These are phyloP conservation scores for Carpatolechia fugitivella DNA, from an alignment of 2,888 invertebrate genomes.

Conservation along the genomic window DNA sequence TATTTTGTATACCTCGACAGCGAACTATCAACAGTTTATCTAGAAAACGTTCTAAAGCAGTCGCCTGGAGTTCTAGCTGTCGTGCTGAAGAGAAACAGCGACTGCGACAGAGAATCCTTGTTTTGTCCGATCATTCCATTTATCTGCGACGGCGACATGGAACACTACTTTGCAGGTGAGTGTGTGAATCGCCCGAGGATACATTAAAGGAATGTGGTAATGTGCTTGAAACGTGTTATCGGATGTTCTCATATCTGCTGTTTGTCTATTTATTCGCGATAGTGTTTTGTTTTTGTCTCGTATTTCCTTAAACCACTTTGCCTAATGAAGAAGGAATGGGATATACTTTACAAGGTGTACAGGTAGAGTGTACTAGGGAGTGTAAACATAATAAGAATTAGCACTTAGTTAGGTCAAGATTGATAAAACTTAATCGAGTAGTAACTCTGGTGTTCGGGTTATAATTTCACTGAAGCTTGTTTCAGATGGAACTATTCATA, in stretches of 20 bases:
- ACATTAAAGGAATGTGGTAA: constrained; percentile 29
- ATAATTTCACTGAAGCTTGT: too few relatives aligned
- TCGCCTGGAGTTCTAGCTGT: constrained; percentile 13
- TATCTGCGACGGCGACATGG: constrained; percentile 47
- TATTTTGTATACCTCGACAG: neutral
- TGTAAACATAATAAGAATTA: too few relatives aligned
- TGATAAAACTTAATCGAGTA: too few relatives aligned
- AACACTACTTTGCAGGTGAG: constrained; percentile 54
- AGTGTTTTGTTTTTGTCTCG: too few relatives aligned
- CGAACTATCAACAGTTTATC: neutral
- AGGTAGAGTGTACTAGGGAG: too few relatives aligned
- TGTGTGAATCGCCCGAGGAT: constrained; percentile 43
- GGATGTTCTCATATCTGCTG: neutral
- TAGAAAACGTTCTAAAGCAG: constrained; percentile 9
- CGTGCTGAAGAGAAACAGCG: neutral
- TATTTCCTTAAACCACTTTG: too few relatives aligned
- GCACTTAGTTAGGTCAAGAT: too few relatives aligned
- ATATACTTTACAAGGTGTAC: too few relatives aligned
- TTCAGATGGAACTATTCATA: too few relatives aligned
- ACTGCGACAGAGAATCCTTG: constrained; percentile 26
- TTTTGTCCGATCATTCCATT: constrained; percentile 48
- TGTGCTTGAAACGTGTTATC: neutral
- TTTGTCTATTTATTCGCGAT: too few relatives aligned
- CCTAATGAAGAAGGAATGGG: too few relatives aligned
- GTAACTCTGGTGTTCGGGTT: too few relatives aligned